Evolutionary conservation across 2,888 invertebrate species (phyloP), one percentile per base, ranked within the genome.

Genomic region (Thalpophila matura): DNA sequence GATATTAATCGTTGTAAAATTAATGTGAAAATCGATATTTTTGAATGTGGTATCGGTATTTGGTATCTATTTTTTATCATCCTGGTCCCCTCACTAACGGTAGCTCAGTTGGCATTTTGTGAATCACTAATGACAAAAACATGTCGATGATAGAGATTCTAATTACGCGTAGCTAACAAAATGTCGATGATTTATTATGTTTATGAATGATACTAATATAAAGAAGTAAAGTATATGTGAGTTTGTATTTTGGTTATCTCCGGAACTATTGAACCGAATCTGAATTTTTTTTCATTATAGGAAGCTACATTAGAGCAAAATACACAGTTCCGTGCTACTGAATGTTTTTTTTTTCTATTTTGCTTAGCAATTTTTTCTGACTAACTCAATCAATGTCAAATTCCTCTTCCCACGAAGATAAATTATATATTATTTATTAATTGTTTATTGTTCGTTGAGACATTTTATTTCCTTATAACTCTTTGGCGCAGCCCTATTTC

Each of bases 11-110:
- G 53, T 54, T 40, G 26, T 50, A 33, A 27, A 73, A 67, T 79
- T 79, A 59, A 62, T 60, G 53, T 63, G 77, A 79, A 76, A 62
- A 72, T 58, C 58, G 68, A 53, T 73, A 63, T 40, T 56, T 26
- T 46, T 26, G 42, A 38, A 63, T 43, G 12, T 54, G 49, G 53
- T 75, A 72, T 62, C 65, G 66, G 43, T 66, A 64, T 66, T 35
- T 63, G 40, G 55, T 73, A 70, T 78, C 78, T 56, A 56, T 22
- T 55, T n/a, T 59, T 45, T 43, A 60, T 71, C 29, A 24, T 46
- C 9, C 3, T 18, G 20, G 47, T n/a, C 47, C 38, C 63, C 61
- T 38, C 66, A 59, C 61, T 67, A 60, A 53, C 73, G 18, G 79
- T 69, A 69, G 79, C 73, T 2, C 29, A 37, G 43, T 51, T 67